Base-by-base conservation (phyloP, 2,888 invertebrate species). In the Rotaria macrura region DNA sequence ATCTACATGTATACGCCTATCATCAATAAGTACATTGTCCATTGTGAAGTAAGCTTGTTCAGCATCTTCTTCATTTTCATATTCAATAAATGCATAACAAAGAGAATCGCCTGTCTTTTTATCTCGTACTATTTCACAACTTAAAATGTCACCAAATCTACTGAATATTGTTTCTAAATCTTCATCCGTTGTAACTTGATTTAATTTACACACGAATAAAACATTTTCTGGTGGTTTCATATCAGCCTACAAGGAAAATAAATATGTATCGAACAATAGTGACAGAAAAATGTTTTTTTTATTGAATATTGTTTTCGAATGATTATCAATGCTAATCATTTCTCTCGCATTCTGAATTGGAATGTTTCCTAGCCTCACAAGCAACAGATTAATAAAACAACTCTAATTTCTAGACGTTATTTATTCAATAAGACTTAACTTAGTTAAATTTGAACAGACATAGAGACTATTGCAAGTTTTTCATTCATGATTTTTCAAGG, bases 21-120 rank as follows among this genome's bases (percentile, higher is more conserved):
- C 99, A 91, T 99, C 99, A 89, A 99, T 99, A 12, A 99, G 92
- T 0, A 99, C 98, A 92, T 99, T 99, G 90, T 98, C 98, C 99
- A 99, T 99, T 92, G 99, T 99, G 89, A 99, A 97, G 91, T 95
- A 99, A 1, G 99, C 99, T 88, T 95, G 95, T 92, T 99, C 99
- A 91, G 99, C 99, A 85, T 91, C 90, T 88, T 92, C 90, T 84
- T 89, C 88, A n/a, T 96, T 94, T 87, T 94, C 95, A 92, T 98
- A 99, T 91, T 99, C 99, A 86, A 99, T 95, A 90, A 99, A 99
- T 0, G 98, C 98, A 91, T 99, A 99, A 89, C 99, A 99, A 86
- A 99, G 92, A 0, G 98, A 99, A 90, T 97, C 96, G 0, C 94
- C 95, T 3, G 94, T 94, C 89, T 95, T 94, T 88, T 94, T 94